These are phyloP conservation scores for Osmerus mordax DNA, from an alignment of 2,113 vertebrate species.

Conservation along the genomic window DNA sequence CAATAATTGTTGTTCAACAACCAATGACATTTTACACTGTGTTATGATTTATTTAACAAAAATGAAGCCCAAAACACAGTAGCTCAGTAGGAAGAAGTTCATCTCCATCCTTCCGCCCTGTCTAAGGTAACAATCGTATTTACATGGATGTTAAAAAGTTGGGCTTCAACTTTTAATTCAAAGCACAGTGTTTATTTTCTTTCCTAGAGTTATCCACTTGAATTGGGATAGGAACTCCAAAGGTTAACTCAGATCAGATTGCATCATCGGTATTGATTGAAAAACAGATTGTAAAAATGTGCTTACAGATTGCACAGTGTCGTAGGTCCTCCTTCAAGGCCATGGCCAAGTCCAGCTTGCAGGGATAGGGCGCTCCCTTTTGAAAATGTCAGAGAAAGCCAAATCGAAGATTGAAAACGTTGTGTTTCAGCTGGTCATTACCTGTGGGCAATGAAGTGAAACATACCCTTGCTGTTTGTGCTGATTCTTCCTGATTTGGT, in stretches of 20 bases:
- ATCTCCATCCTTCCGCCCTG: not conserved
- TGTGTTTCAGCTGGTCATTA: constrained; percentile 45
- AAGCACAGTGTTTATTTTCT: no score
- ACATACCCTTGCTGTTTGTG: constrained; percentile 52
- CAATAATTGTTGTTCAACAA: no score
- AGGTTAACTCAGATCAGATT: no score
- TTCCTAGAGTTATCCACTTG: no score
- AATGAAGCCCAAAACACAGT: not conserved
- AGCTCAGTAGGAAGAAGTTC: not conserved
- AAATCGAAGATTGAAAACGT: constrained; percentile 53
- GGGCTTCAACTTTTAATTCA: no score
- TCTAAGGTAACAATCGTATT: no score
- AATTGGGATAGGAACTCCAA: no score
- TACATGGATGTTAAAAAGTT: no score
- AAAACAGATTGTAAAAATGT: no score
- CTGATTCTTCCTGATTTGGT: constrained; percentile 28
- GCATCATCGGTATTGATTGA: not conserved
- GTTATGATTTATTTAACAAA: no score
- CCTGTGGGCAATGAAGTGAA: constrained; percentile 57
- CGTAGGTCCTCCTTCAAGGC: constrained; percentile 10
- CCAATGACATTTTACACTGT: no score
- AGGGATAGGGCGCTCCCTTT: constrained; percentile 19
- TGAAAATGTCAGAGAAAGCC: constrained; percentile 67
- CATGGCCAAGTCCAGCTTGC: constrained; percentile 22
- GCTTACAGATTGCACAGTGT: not conserved